phyloP scores from a whole-genome alignment of 2,113 vertebrate species.

The Pelvicachromis taeniatus region DNA sequence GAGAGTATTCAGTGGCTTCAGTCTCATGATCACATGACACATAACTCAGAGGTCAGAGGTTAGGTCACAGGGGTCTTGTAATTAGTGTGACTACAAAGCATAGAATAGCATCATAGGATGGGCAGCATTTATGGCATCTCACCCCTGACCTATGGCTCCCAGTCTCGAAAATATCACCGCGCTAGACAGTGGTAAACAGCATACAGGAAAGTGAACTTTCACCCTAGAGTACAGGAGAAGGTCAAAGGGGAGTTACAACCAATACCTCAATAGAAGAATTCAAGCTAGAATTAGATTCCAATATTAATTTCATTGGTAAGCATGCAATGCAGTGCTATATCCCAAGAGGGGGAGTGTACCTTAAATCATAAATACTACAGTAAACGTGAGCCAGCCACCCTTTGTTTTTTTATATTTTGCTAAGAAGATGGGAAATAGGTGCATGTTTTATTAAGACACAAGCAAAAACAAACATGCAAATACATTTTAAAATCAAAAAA shows the following conservation, averaged over 20 bases:
- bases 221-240: neutral
- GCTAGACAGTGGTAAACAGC: neutral
- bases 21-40: constrained; percentile 36
- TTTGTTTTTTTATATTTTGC: neutral
- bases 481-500: neutral
- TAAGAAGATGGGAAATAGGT: rapidly evolving
- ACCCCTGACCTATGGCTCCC: constrained; percentile 61
- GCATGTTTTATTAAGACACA: neutral
- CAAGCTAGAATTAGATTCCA: neutral
- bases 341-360: neutral
- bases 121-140: constrained; percentile 64
- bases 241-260: neutral
- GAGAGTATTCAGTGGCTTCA: neutral
- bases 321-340: neutral
- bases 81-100: constrained; percentile 56
- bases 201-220: constrained; percentile 28
- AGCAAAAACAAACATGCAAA: neutral
- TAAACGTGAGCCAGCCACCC: neutral
- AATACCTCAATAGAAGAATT: neutral
- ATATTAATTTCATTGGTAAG: neutral
- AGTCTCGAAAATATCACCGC: constrained; percentile 51
- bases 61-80: constrained; percentile 59
- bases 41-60: constrained; percentile 60
- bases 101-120: constrained; percentile 32
- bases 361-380: neutral